Evolutionary conservation across 2,888 invertebrate species (phyloP), one percentile per base, ranked within the genome.

Genomic region (Seladonia tumulorum): DNA sequence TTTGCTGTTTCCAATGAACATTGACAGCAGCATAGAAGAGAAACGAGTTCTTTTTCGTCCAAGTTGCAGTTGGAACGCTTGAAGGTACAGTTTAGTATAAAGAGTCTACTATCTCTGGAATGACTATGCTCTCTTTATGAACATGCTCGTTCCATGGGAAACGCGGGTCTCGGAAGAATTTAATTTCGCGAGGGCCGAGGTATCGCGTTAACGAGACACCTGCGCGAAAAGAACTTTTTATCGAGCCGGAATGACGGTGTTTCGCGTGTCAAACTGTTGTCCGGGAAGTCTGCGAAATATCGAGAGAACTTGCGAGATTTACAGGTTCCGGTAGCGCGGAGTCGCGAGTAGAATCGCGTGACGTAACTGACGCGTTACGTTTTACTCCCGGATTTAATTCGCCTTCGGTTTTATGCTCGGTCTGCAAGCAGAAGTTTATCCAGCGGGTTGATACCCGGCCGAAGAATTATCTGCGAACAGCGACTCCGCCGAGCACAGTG

Each of bases 381-480:
- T 35, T 35, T 22, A 35, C 29, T 29, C 16, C 1, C 3, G 22
- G 18, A 66, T 66, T 35, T 66, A 66, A 35, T 66, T 66, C 66
- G 35, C 66, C 66, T 66, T 66, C 35, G 66, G 66, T 66, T 66
- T 66, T 66, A 66, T 35, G 66, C 18, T 66, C 66, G 66, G 25
- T 63, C 29, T 25, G 16, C 60, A 7, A 29, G 60, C 29, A n/a
- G 25, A 63, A 63, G 60, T 63, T 63, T 29, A 63, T 63, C 29
- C 60, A 16, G 29, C 29, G 29, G 29, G 25, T 29, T 63, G 60
- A 63, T 29, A 63, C 16, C 16, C 66, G 4, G 10, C 29, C 53
- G 66, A 66, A 29, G 66, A 66, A 66, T 66, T 66, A 66, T 66
- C 66, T 66, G 66, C 35, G 35, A 66, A 66, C 57, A n/a, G 22